Base-by-base conservation (phyloP, 53 echinoderm and acorn worm species). In the Paelopatides confundens region DNA sequence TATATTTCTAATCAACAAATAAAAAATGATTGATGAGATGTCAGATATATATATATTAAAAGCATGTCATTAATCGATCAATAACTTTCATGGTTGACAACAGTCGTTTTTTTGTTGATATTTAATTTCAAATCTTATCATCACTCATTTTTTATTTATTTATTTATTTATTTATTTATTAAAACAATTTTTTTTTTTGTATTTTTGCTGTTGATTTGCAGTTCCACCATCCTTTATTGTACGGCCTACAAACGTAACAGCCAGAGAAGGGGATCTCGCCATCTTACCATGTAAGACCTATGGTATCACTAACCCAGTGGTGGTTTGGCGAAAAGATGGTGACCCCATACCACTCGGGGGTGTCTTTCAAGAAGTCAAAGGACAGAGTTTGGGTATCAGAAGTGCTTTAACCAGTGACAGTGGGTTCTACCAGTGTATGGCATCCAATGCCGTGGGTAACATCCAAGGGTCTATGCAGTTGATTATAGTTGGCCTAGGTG, bases 361-460 rank as follows among this genome's bases (percentile, higher is more conserved):
- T 5, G 63, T 62, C 66, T 86, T 63, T 66, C 30, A 83, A 50
- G 48, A 89, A 4, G 82, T 88, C 27, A 62, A 85, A 29, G 76
- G 91, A 4, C 62, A 87, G 11, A 93, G 88, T n/a, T 76, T 95
- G 65, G 77, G 71, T 37, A 95, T 95, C 51, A 38, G 74, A 0
- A 65, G 83, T 21, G 63, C 92, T 30, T 64, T 84, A 12, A 40
- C 40, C 5, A 67, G 62, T 30, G 98, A 95, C 69, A 49, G 86
- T 23, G 95, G 92, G 13, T 91, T 92, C 31, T 97, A 95, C 66
- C 98, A 97, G 87, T 97, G 98, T 69, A 65, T 94, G 4, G 98
- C 95, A 28, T 69, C 71, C 67, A 97, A 95, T 82, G 76, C 38
- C 18, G 85, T 92, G 50, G 94, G 90, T 39, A 97, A 92, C 82